Conservation (phyloP, 2,113 vertebrate species). For the Jaculus jaculus region DNA sequence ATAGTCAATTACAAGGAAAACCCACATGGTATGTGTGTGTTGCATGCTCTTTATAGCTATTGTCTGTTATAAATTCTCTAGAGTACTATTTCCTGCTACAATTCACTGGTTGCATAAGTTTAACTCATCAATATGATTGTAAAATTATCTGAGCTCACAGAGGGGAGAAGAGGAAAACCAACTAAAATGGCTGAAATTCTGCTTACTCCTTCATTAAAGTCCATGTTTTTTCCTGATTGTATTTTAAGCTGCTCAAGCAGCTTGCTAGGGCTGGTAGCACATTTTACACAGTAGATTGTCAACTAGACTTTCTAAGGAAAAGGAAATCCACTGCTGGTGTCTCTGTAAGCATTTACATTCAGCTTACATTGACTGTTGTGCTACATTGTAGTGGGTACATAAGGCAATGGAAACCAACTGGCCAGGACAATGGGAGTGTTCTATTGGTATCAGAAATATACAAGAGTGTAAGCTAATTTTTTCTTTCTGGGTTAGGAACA, state of each 20-base stretch:
- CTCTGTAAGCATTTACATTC: background rate
- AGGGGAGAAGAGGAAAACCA: slow-evolving; percentile 72
- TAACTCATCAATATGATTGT: slow-evolving; percentile 71
- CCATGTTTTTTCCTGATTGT: background rate
- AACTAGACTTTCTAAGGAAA: background rate
- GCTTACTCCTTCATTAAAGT: slow-evolving; percentile 57
- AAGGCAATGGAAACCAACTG: background rate
- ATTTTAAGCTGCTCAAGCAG: slow-evolving; percentile 6
- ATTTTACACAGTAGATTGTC: background rate
- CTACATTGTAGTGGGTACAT: background rate
- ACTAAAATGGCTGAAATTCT: slow-evolving; percentile 62
- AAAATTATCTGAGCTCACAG: slow-evolving; percentile 79
- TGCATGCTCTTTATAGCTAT: slow-evolving; percentile 81
- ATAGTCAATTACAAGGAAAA: slow-evolving; percentile 70
- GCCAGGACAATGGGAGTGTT: background rate
- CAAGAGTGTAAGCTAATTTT: slow-evolving; percentile 31
- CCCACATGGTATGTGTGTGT: slow-evolving; percentile 55
- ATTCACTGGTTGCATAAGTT: slow-evolving; percentile 72
- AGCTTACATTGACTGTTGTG: background rate
- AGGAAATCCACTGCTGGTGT: background rate
- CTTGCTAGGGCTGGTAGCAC: background rate
- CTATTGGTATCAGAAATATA: slow-evolving; percentile 21
- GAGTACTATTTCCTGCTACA: slow-evolving; percentile 76
- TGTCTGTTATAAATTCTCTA: slow-evolving; percentile 81
- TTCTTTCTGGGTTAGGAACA: slow-evolving; percentile 35